These are phyloP conservation scores for Porphyrio hochstetteri DNA, from an alignment of 2,113 vertebrate genomes.

Conservation along the genomic window DNA sequence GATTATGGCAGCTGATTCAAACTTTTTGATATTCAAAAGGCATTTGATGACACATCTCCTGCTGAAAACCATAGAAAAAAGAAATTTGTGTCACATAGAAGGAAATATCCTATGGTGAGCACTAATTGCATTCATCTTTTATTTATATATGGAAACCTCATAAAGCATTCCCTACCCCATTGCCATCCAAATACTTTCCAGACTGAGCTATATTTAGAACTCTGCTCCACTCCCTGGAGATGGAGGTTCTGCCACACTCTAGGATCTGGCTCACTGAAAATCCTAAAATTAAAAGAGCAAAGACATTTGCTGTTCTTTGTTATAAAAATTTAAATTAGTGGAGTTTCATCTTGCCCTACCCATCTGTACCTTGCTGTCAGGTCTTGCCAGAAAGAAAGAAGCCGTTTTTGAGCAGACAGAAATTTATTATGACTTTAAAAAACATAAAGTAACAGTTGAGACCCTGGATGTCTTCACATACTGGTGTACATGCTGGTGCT, in stretches of 20 bases:
- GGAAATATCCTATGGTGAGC: constrained; percentile 46
- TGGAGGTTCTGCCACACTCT: not conserved
- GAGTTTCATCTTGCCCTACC: not conserved
- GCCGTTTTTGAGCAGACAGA: fast-evolving
- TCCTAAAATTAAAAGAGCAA: not conserved
- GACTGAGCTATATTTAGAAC: constrained; percentile 23
- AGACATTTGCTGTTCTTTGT: not conserved
- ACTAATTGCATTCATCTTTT: constrained; percentile 66
- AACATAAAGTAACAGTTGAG: not conserved
- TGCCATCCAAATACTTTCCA: constrained; percentile 29
- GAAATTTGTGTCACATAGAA: constrained; percentile 43
- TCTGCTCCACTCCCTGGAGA: not conserved
- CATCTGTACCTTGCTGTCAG: not conserved
- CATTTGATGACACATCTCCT: constrained; percentile 37
- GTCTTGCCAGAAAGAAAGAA: not conserved
- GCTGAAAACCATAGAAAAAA: constrained; percentile 34
- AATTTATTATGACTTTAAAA: not conserved
- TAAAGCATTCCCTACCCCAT: constrained; percentile 9
- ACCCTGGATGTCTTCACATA: not conserved
- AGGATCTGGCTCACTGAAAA: constrained; percentile 13
- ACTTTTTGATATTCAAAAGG: constrained; percentile 35
- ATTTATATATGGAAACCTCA: constrained; percentile 53
- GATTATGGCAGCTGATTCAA: constrained; percentile 27
- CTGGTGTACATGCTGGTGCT: not conserved
- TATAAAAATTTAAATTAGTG: not conserved